Evolutionary conservation across 37 sponge, comb jelly and placozoan genomes (phyloP), one percentile per base, ranked within the genome.

Genomic region (Chondrosia reniformis): DNA sequence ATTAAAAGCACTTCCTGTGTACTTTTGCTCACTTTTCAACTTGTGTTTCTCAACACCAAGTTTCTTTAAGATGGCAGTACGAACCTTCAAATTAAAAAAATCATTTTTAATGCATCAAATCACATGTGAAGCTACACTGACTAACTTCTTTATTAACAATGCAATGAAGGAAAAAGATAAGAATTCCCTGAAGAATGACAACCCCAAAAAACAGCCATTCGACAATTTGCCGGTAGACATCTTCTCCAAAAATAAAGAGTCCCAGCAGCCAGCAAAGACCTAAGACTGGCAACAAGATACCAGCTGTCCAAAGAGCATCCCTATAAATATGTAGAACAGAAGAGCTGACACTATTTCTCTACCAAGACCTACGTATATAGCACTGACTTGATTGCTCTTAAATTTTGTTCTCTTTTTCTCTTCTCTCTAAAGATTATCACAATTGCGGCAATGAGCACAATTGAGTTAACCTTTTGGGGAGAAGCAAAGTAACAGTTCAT

Each of bases 241-340:
- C 63, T 30, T 78, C 79, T 34, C 80, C 80, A 12, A 91, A 80
- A 22, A 86, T 86, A 49, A 91, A 77, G 65, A 91, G 78, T 19
- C 92, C 92, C n/a, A 91, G 78, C 8, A 67, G 46, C 92, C 92
- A 91, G 15, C 77, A 78, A 24, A 91, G 61, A 0, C 92, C 92
- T 44, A 91, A 67, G 72, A 84, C 36, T 15, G 92, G 92, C 36
- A 91, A 52, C 74, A 91, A 77, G 17, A 91, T 64, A 28, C 84
- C 0, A 17, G 92, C 77, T 21, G 92, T 80, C 34, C 80, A 78
- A 9, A 91, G 49, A 19, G 85, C 49, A 28, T 81, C 54, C 59
- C 89, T 89, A 34, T 28, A 4, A 62, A 25, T 28, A 71, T 2
- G 24, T 28, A 6, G 63, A 49, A 33, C n/a, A 33, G 59, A 27